These are phyloP conservation scores for Gambusia affinis DNA, from an alignment of 2,113 vertebrate species.

Conservation along the genomic window DNA sequence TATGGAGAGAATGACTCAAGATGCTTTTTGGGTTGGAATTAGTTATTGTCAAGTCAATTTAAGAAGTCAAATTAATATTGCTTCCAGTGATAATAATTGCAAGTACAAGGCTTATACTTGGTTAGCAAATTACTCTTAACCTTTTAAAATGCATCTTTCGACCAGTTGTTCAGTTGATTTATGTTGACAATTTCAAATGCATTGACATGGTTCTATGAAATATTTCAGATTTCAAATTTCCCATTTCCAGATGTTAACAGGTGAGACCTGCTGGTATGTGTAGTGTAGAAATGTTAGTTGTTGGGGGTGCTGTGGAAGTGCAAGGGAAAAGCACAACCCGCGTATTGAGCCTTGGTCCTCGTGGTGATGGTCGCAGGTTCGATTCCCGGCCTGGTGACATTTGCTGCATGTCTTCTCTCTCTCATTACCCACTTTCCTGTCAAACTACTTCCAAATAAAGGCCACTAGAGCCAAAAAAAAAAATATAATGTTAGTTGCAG, in stretches of 20 bases:
- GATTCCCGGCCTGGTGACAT: too few species aligned
- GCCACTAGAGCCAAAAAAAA: too few species aligned
- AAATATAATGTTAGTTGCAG: conserved; percentile 3
- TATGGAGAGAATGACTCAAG: conserved; percentile 10
- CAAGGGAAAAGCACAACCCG: too few species aligned
- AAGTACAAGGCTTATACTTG: not conserved
- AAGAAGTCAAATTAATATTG: not conserved
- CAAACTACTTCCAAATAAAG: too few species aligned
- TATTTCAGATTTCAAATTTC: conserved; percentile 8
- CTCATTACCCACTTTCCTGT: too few species aligned
- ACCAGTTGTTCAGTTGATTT: not conserved
- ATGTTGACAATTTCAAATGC: not conserved
- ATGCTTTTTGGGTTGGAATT: conserved; percentile 20
- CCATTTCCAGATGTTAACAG: conserved; percentile 14
- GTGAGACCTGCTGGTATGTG: conserved; percentile 5
- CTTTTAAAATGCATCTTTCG: not conserved
- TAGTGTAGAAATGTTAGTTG: not conserved
- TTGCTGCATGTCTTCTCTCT: too few species aligned
- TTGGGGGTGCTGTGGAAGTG: too few species aligned
- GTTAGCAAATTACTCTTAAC: not conserved
- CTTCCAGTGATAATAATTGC: not conserved
- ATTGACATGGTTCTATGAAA: too few species aligned
- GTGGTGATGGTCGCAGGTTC: too few species aligned
- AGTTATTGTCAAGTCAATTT: conserved; percentile 19
- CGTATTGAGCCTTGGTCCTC: too few species aligned